Base-by-base conservation (phyloP, 2,888 invertebrate genomes). In the Leptinotarsa juncta region DNA sequence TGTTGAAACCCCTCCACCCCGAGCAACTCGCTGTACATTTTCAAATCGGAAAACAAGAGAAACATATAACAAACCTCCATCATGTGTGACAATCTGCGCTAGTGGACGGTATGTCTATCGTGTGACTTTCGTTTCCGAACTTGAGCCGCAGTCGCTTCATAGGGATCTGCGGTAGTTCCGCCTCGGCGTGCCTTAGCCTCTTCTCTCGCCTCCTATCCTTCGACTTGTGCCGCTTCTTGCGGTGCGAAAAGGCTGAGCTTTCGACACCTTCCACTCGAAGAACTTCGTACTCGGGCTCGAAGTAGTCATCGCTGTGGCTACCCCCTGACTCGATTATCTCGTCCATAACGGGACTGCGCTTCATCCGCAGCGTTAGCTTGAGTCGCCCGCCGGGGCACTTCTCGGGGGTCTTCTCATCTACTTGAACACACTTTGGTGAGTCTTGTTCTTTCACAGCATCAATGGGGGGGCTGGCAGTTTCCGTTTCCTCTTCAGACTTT, bases 101-200 rank as follows among this genome's bases (percentile, higher is more conserved):
- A 89, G 92, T 92, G 89, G 94, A 91, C 88, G 96, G 95, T 90
- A 96, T 92, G 90, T 96, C 94, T 86, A 96, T 96, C 86, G 95
- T 96, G 86, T 93, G 94, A 85, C 95, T 94, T 88, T 96, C 96
- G 87, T 96, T 95, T 82, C 96, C 96, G 85, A 96, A 94, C 84
- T 95, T 96, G 85, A 97, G 90, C 85, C 95, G 92, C 86, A 97
- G 90, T 84, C 96, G 92, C 89, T 96, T 97, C 91, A 94, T 94
- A 69, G 93, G 94, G 84, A 92, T 90, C 80, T 91, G 91, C 86
- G 89, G 89, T 85, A 89, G 87, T 78, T 89, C 89, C 81, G 89
- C 90, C 62, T 81, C 79, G 51, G 72, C 72, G 53, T 80, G 79
- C 74, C 84, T 80, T 16, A 73, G 42, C 32, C 71, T 62, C 71